These are phyloP conservation scores for Dryobates pubescens DNA, from an alignment of 2,797 vertebrate genomes.

Conservation along the genomic window DNA sequence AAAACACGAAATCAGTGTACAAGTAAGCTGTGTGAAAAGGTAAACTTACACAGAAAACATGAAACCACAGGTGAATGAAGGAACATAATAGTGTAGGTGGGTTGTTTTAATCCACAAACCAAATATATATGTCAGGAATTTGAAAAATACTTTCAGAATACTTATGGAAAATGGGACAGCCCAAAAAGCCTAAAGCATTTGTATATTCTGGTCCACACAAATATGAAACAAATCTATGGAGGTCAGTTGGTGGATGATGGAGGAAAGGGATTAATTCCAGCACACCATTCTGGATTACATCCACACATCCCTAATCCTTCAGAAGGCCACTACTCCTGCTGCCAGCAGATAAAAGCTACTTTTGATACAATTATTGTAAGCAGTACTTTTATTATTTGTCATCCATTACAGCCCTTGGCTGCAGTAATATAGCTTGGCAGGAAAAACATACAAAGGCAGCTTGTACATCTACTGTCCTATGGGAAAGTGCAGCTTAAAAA, in stretches of 20 bases:
- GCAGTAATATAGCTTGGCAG: neutral
- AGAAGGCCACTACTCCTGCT: neutral
- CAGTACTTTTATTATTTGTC: neutral
- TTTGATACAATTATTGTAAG: neutral
- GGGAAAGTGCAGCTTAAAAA: neutral
- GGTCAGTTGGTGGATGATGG: fast-evolving
- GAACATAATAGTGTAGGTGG: fast-evolving
- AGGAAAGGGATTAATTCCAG: neutral
- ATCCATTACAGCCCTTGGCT: neutral
- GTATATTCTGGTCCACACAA: neutral
- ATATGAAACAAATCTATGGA: neutral
- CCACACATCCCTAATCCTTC: neutral
- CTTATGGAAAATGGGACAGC: neutral
- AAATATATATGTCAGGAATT: fast-evolving
- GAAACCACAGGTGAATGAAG: neutral
- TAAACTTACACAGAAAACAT: neutral
- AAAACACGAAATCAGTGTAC: neutral
- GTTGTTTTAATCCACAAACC: neutral
- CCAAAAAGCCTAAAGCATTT: neutral
- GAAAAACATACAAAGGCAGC: neutral
- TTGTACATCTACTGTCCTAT: neutral
- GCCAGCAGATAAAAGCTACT: neutral
- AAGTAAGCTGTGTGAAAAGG: neutral
- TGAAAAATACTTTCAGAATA: neutral
- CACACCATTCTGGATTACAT: neutral